Percentiles rank a stretch among this genome's conserved stretches.
These are phyloP conservation scores for Cyclina sinensis DNA, from an alignment of 1,140 invertebrate genomes.

Conservation along the genomic window DNA sequence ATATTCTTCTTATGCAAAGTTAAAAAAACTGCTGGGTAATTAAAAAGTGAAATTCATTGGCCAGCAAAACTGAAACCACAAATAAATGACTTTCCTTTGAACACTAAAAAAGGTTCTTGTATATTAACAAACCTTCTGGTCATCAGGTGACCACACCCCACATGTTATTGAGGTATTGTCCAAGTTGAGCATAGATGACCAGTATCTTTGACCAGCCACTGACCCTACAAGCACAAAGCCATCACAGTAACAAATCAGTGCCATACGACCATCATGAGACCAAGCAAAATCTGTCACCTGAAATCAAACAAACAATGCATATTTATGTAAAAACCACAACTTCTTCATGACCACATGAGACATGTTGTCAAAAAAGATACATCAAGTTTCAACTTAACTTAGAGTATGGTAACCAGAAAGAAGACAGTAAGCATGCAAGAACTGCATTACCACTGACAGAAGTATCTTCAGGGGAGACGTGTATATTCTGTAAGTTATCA, in stretches of 20 bases:
- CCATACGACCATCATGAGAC: constrained; percentile 99
- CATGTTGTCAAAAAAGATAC: background rate
- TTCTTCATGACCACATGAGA: background rate
- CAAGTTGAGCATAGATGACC: constrained; percentile 98
- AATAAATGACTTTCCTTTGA: too few relatives aligned
- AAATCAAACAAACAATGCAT: constrained; percentile 43
- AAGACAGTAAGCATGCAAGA: background rate
- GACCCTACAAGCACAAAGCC: constrained; percentile 98
- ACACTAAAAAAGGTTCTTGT: too few relatives aligned
- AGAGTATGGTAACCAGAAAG: background rate
- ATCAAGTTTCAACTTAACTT: background rate
- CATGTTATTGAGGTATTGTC: constrained; percentile 96
- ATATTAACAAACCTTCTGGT: constrained; percentile 91
- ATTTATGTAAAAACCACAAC: background rate
- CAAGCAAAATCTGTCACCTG: constrained; percentile 95
- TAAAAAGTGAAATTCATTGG: too few relatives aligned
- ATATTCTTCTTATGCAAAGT: too few relatives aligned
- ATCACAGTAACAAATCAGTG: constrained; percentile 99
- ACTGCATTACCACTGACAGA: background rate
- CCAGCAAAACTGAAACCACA: too few relatives aligned
- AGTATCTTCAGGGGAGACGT: too few relatives aligned
- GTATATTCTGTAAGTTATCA: too few relatives aligned
- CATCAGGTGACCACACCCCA: constrained; percentile 99
- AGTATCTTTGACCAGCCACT: constrained; percentile 98
- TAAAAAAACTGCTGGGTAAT: too few relatives aligned